A percentile compares a stretch with the other conserved stretches of the same genome.
phyloP scores from a whole-genome alignment of 2,113 vertebrate genomes.

The Prolemur simus region DNA sequence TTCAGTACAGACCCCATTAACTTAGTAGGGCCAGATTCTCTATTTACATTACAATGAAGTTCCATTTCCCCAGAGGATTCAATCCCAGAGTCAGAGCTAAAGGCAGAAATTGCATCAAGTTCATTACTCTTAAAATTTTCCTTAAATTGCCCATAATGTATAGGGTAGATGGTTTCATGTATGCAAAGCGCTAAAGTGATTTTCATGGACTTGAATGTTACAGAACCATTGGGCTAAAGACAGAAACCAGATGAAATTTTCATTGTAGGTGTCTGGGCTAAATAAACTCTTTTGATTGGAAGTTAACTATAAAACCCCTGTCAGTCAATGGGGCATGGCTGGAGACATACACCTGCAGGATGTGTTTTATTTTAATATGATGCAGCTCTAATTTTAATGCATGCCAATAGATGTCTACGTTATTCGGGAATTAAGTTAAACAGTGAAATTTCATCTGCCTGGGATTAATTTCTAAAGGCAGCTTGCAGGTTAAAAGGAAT shows the following conservation, averaged over 20 bases:
- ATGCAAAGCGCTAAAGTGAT: not conserved
- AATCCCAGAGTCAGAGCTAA: not conserved
- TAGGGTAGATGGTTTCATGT: not conserved
- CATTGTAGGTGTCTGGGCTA: not conserved
- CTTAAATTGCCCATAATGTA: not conserved
- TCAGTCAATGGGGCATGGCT: rapidly evolving
- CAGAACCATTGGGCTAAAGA: not conserved
- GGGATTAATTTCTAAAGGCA: not conserved
- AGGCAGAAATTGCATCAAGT: not conserved
- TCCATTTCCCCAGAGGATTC: not conserved
- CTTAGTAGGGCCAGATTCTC: not conserved
- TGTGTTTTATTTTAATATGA: not conserved
- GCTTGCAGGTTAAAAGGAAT: not conserved
- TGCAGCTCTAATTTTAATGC: not conserved
- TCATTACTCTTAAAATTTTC: not conserved
- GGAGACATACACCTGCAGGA: rapidly evolving
- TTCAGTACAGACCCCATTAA: not conserved
- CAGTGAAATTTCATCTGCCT: not conserved
- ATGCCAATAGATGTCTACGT: not conserved
- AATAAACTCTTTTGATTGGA: rapidly evolving
- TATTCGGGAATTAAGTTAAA: not conserved
- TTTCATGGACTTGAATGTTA: not conserved
- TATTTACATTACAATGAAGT: not conserved
- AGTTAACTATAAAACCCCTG: not conserved
- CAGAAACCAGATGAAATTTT: not conserved